Percentiles rank a stretch among this genome's conserved stretches.
Conservation (phyloP, 1,140 invertebrate species). For the Trissolcus basalis region DNA sequence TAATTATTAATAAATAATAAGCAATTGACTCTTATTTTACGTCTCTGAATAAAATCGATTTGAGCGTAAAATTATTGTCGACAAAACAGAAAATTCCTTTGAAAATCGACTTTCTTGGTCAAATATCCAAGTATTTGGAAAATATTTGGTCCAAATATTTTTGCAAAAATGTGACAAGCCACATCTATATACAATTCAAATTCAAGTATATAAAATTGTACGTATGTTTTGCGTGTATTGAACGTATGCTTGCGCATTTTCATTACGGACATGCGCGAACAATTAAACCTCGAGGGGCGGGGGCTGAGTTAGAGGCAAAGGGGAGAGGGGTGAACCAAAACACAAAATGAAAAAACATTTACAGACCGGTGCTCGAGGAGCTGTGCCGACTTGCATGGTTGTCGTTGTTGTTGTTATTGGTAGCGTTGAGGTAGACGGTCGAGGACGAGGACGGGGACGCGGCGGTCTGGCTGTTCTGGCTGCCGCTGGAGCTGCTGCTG, state of each 20-base stretch:
- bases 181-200: neutral
- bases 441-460: constrained; percentile 65
- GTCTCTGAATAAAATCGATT: too few species aligned
- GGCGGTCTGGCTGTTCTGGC: constrained; percentile 72
- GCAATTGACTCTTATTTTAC: too few species aligned
- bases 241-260: neutral
- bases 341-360: constrained; percentile 50
- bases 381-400: constrained; percentile 63
- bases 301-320: constrained; percentile 16
- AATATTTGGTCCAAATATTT: too few species aligned
- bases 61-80: too few species aligned
- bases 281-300: constrained; percentile 13
- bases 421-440: constrained; percentile 62
- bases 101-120: too few species aligned
- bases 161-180: neutral
- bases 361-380: constrained; percentile 73
- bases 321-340: constrained; percentile 17
- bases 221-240: neutral
- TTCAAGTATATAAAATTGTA: neutral
- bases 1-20: too few species aligned
- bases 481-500: constrained; percentile 68
- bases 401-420: constrained; percentile 48
- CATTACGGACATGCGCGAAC: constrained; percentile 10
- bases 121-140: too few species aligned
- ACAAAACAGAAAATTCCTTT: too few species aligned